Evolutionary conservation across 2,888 invertebrate species (phyloP).

Genomic region (Tenthredo scrophulariae): DNA sequence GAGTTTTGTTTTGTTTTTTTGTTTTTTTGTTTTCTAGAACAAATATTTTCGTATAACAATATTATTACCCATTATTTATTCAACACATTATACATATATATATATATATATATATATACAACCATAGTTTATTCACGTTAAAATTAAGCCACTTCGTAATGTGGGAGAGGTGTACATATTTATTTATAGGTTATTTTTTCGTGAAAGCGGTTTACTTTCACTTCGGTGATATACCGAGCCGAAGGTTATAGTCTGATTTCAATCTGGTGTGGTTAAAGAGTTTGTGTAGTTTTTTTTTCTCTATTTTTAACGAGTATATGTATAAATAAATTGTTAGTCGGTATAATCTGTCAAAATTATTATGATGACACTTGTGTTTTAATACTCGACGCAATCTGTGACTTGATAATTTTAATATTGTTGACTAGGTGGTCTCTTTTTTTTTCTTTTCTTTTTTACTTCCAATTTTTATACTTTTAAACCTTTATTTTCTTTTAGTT

Average conservation of each 20-base stretch:
- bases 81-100: conserved; percentile 8
- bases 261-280: neutral
- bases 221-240: neutral
- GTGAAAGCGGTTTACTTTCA: conserved; percentile 49
- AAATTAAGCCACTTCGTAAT: neutral
- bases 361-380: conserved; percentile 66
- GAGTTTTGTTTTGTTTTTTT: neutral
- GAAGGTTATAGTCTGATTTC: conserved; percentile 11
- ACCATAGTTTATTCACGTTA: neutral
- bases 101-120: conserved; percentile 26
- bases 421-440: conserved; percentile 12
- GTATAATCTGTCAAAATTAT: conserved; percentile 61
- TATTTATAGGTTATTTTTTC: conserved; percentile 65
- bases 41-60: conserved; percentile 10
- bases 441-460: neutral
- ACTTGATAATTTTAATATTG: neutral
- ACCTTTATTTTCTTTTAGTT: neutral
- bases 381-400: neutral
- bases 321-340: conserved; percentile 30
- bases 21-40: neutral
- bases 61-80: neutral
- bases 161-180: conserved; percentile 26
- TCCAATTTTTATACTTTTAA: neutral
- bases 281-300: neutral
- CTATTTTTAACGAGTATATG: neutral